A percentile compares a stretch with the other conserved stretches of the same genome.
These are phyloP conservation scores for Dusona sp. DNA, from an alignment of 2,888 invertebrate species.

Conservation along the genomic window DNA sequence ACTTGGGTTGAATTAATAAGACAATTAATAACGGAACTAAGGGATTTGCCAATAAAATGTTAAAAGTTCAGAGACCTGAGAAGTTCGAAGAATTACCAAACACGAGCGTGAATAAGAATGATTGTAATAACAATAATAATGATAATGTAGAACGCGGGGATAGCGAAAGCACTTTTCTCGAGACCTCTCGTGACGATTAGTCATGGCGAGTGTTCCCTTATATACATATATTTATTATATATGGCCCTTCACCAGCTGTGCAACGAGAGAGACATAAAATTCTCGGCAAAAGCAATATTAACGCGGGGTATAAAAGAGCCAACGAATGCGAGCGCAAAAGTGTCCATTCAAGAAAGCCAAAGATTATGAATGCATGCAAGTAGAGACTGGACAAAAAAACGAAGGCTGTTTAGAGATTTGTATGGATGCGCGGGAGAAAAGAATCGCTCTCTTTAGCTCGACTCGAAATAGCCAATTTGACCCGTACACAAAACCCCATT, in stretches of 20 bases:
- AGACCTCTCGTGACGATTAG: constrained; percentile 54
- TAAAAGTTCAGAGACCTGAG: constrained; percentile 12
- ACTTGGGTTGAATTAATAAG: not conserved
- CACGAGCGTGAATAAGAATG: constrained; percentile 50
- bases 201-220: constrained; percentile 47
- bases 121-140: constrained; percentile 28
- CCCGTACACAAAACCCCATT: constrained; percentile 59
- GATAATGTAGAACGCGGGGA: constrained; percentile 34
- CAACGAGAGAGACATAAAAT: constrained; percentile 18
- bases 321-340: constrained; percentile 40
- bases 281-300: constrained; percentile 48
- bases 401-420: constrained; percentile 51
- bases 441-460: constrained; percentile 9
- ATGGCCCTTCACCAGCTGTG: constrained; percentile 42
- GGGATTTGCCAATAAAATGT: not conserved
- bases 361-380: constrained; percentile 12
- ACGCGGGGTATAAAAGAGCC: constrained; percentile 32
- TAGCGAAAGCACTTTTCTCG: constrained; percentile 16
- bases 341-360: constrained; percentile 36
- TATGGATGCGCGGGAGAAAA: constrained; percentile 43
- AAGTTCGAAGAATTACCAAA: constrained; percentile 50
- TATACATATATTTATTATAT: not conserved
- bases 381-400: constrained; percentile 31
- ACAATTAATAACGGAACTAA: not conserved
- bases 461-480: constrained; percentile 74